Evolutionary conservation across 2,797 vertebrate genomes (phyloP).

Genomic region (Phoebastria nigripes): DNA sequence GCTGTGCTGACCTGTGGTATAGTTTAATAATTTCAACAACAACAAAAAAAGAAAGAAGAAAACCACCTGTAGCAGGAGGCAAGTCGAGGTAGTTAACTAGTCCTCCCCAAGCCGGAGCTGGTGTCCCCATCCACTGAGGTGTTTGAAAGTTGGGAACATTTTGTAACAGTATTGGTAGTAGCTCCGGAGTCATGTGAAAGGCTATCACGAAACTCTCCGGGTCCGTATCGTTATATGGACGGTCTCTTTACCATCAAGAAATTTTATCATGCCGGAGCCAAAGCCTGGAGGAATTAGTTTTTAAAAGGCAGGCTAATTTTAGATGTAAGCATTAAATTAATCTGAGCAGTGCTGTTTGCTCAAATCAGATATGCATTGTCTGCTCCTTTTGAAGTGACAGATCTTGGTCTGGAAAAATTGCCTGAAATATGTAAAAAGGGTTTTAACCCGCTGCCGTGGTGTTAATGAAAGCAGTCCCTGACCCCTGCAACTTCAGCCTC

Average conservation of each 20-base stretch:
- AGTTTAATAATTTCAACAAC: background rate
- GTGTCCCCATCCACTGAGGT: background rate
- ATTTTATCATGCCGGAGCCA: background rate
- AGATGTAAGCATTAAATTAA: conserved; percentile 4
- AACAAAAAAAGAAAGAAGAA: background rate
- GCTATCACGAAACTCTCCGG: background rate
- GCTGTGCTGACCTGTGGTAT: background rate
- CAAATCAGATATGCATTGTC: background rate
- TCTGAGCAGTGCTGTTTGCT: conserved; percentile 1
- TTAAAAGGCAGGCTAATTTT: conserved; percentile 13
- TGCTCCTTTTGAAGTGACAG: background rate
- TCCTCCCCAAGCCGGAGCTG: background rate
- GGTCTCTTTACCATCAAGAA: background rate
- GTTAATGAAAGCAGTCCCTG: background rate
- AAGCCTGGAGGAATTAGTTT: background rate
- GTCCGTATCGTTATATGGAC: fast-evolving
- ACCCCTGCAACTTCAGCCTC: background rate
- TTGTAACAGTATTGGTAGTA: background rate
- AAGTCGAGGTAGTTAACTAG: background rate
- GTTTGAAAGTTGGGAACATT: background rate
- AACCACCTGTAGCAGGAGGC: background rate
- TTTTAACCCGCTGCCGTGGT: background rate
- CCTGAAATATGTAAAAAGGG: fast-evolving
- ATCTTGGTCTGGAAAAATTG: background rate
- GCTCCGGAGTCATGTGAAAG: background rate